Base-by-base conservation (phyloP, 2,888 invertebrate species). In the Harpalus rufipes region DNA sequence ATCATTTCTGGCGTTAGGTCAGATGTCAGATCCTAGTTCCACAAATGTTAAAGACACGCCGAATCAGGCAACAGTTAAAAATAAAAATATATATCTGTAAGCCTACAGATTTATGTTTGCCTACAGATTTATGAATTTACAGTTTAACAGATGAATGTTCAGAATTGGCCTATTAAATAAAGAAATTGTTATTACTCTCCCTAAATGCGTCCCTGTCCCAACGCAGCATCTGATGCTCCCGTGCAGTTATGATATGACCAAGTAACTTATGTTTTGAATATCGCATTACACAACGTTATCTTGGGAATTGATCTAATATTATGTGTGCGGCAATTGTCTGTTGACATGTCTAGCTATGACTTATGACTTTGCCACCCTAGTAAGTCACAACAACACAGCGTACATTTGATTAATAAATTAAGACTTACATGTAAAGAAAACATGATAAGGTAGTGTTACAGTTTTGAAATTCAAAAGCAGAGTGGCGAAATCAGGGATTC, bases 241-340 rank as follows among this genome's bases (percentile, higher is more conserved):
- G 58, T 58, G 12, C 7, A 61, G 79, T 16, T 41, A 44, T 51
- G 44, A 25, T 68, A 39, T 18, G 32, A 32, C 32, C 1, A 81
- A 65, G 58, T 32, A 78, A 84, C 78, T 41, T 78, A 84, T 78
- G 76, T 76, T 59, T 84, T 41, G 78, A 39, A 44, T 84, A 84
- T 84, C 84, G 41, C 12, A 65, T 84, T 84, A 84, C 84, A 58
- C 44, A 18, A 3, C 61, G 41, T 83, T 84, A 84, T 84, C 84
- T 25, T 25, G 51, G 78, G 76, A 84, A 63, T 84, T 78, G 16
- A 84, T 84, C 84, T 84, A 78, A 84, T 84, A 78, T 16, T 18
- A 76, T 76, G 58, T 78, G 59, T 78, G 32, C 16, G 6, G 32
- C 59, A 78, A 56, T 78, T 78, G 25, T 78, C 41, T 78, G 21